Evolutionary conservation across 64 coral and sea anemone species (phyloP).

Genomic region (Catalaphyllia jardinei): DNA sequence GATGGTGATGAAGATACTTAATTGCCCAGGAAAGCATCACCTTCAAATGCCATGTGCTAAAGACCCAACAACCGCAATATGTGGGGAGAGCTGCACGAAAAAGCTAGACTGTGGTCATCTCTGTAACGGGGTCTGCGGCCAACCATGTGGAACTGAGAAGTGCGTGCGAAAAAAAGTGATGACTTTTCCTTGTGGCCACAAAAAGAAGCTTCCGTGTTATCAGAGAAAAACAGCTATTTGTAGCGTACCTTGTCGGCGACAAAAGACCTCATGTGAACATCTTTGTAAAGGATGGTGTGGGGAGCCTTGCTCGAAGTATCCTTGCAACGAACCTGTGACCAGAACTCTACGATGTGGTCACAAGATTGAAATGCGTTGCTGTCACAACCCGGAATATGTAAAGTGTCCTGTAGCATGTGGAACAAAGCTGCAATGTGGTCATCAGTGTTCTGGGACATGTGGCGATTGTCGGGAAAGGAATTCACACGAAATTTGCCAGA

Average conservation of each 20-base stretch:
- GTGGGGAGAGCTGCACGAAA: conserved; percentile 21
- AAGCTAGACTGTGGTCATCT: conserved; percentile 35
- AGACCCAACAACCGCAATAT: not conserved
- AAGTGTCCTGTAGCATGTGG: conserved; percentile 12
- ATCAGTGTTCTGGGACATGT: conserved; percentile 63
- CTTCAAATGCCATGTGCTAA: not conserved
- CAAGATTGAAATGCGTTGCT: conserved; percentile 43
- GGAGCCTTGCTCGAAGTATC: conserved; percentile 35
- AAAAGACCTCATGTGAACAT: conserved; percentile 1
- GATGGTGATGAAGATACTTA: not conserved
- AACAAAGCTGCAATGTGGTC: conserved; percentile 54
- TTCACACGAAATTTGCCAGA: conserved; percentile 53
- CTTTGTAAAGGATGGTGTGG: conserved; percentile 35
- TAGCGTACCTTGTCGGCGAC: not conserved
- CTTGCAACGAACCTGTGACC: conserved; percentile 4
- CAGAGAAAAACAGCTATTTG: conserved; percentile 22
- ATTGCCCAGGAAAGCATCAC: conserved; percentile 46
- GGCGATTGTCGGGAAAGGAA: conserved; percentile 25
- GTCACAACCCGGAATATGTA: not conserved
- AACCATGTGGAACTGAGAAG: conserved; percentile 3
- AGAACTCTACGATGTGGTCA: conserved; percentile 60
- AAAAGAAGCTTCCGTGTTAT: conserved; percentile 9
- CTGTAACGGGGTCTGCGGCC: conserved; percentile 38
- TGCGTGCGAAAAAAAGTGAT: conserved; percentile 22
- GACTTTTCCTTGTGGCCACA: conserved; percentile 49